Evolutionary conservation across 2,113 vertebrate genomes (phyloP).

Genomic region (Rhizomys pruinosus): DNA sequence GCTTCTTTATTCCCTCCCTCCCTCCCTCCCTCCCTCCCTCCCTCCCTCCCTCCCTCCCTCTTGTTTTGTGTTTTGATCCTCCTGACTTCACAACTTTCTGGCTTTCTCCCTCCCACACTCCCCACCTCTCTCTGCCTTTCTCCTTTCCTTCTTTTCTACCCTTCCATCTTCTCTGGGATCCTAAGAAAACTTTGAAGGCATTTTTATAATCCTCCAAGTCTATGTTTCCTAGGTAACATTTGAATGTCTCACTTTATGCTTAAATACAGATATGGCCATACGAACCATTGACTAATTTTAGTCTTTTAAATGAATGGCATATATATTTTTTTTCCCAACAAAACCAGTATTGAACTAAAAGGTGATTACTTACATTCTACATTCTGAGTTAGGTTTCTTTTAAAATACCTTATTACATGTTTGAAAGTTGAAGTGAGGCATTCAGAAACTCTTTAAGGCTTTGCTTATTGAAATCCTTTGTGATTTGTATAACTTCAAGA

Average conservation of each 20-base stretch:
- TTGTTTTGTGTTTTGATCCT: neutral
- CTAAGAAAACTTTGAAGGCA: slow-evolving; percentile 52
- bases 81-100: neutral
- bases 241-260: slow-evolving; percentile 63
- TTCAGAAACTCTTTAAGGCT: slow-evolving; percentile 69
- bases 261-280: slow-evolving; percentile 31
- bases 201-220: slow-evolving; percentile 48
- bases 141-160: neutral
- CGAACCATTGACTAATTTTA: slow-evolving; percentile 61
- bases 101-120: no score
- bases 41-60: neutral
- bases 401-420: slow-evolving; percentile 66
- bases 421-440: slow-evolving; percentile 68
- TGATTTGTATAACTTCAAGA: slow-evolving; percentile 76
- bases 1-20: neutral
- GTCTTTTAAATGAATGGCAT: slow-evolving; percentile 49
- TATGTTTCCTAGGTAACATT: slow-evolving; percentile 69
- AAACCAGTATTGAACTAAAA: slow-evolving; percentile 38
- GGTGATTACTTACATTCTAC: slow-evolving; percentile 13
- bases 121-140: neutral
- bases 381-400: slow-evolving; percentile 42
- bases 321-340: slow-evolving; percentile 21
- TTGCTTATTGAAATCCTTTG: slow-evolving; percentile 78
- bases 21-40: no score
- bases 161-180: neutral